Conservation (phyloP, 2,888 invertebrate species). For the Agrotis exclamationis region DNA sequence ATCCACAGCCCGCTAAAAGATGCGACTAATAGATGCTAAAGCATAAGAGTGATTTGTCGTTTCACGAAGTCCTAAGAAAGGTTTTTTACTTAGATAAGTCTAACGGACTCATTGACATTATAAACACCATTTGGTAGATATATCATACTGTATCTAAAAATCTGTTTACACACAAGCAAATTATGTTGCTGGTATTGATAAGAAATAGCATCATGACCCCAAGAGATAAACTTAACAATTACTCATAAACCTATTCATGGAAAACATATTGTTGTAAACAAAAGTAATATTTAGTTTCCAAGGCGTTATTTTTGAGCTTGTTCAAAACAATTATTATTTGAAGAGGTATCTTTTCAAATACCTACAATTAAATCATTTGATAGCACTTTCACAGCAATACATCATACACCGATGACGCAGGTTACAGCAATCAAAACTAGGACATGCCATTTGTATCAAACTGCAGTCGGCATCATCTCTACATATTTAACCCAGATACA, state of each 20-base stretch:
- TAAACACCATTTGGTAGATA: too few relatives aligned
- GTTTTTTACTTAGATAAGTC: too few relatives aligned
- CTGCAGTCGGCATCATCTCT: neutral
- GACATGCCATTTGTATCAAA: too few relatives aligned
- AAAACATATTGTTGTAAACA: constrained; percentile 1
- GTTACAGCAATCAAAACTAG: neutral
- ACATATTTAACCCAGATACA: constrained; percentile 3
- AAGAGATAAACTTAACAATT: constrained; percentile 7
- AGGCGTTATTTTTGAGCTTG: neutral
- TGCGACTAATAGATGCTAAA: too few relatives aligned
- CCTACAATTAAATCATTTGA: too few relatives aligned
- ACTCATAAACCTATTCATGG: neutral
- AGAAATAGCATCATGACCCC: constrained; percentile 26
- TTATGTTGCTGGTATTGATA: constrained; percentile 20
- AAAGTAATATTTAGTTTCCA: neutral
- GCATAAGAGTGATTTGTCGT: too few relatives aligned
- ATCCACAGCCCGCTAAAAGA: too few relatives aligned
- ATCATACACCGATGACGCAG: neutral
- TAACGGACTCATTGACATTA: too few relatives aligned
- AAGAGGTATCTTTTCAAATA: too few relatives aligned
- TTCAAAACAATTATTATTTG: too few relatives aligned
- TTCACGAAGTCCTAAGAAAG: too few relatives aligned
- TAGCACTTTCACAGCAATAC: too few relatives aligned
- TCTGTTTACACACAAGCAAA: constrained; percentile 14
- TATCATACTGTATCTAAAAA: neutral